Evolutionary conservation across 2,888 invertebrate species (phyloP).

Genomic region (Argyresthia albistria): DNA sequence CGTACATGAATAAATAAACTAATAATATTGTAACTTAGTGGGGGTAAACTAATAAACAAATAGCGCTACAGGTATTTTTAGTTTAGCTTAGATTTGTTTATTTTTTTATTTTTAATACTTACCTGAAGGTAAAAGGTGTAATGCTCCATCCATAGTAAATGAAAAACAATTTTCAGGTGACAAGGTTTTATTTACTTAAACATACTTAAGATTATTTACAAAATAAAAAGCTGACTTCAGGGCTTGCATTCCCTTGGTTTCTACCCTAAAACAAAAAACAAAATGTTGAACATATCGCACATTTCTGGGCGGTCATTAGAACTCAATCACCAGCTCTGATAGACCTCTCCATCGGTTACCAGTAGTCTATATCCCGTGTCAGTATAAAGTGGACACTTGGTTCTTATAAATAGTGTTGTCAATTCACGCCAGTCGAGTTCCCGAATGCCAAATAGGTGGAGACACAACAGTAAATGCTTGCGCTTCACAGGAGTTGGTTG

Average conservation of each 20-base stretch:
- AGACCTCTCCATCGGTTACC: slow-evolving; percentile 12
- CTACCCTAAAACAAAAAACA: slow-evolving; percentile 20
- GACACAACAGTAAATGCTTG: no score
- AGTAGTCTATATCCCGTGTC: neutral
- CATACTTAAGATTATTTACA: neutral
- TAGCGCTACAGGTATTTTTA: no score
- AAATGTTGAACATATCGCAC: slow-evolving; percentile 32
- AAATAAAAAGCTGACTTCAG: neutral
- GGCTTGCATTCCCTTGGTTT: neutral
- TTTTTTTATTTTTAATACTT: no score
- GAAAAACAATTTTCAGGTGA: no score
- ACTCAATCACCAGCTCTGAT: slow-evolving; percentile 19
- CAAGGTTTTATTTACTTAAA: no score
- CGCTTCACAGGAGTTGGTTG: no score
- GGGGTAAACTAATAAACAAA: no score
- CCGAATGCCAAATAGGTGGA: slow-evolving; percentile 39
- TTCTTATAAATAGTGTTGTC: slow-evolving; percentile 55
- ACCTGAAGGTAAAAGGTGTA: no score
- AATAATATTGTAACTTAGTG: no score
- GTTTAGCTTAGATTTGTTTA: no score
- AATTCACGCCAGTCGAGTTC: slow-evolving; percentile 46
- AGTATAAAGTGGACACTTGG: slow-evolving; percentile 22
- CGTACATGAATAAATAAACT: no score
- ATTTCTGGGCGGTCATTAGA: slow-evolving; percentile 35
- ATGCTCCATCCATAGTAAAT: no score